Conservation (phyloP, 2,888 invertebrate species). For the Sarcophaga caerulescens region DNA sequence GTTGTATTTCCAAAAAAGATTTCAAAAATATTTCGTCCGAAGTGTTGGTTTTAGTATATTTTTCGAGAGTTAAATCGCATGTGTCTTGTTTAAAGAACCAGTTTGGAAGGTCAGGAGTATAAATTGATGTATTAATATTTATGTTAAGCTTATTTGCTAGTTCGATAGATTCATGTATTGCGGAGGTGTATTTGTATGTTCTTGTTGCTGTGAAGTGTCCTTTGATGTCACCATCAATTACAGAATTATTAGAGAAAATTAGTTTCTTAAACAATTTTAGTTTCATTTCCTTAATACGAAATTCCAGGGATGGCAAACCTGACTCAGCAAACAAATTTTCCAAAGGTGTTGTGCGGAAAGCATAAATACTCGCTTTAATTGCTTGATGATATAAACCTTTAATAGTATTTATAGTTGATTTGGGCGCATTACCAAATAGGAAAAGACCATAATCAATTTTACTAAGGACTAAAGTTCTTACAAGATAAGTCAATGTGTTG, state of each 20-base stretch:
- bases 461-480: not conserved
- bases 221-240: conserved; percentile 3
- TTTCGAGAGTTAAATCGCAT: no score
- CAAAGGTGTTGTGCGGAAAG: not conserved
- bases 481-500: conserved; percentile 7
- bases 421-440: not conserved
- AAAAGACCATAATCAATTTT: conserved; percentile 23
- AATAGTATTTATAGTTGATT: conserved; percentile 6
- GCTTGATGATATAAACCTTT: conserved; percentile 2
- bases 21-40: conserved; percentile 13
- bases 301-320: not conserved
- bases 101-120: not conserved
- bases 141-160: not conserved
- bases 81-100: not conserved
- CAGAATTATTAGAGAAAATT: conserved; percentile 4
- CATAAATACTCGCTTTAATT: conserved; percentile 1
- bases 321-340: not conserved
- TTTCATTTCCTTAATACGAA: not conserved
- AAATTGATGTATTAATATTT: no score
- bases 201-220: not conserved
- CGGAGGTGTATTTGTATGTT: not conserved
- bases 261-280: conserved; percentile 8
- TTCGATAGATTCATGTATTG: not conserved
- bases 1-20: not conserved
- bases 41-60: not conserved